A percentile compares a stretch with the other conserved stretches of the same genome.
phyloP scores from a whole-genome alignment of 2,888 invertebrate species.

The Eugnorisma glareosa region DNA sequence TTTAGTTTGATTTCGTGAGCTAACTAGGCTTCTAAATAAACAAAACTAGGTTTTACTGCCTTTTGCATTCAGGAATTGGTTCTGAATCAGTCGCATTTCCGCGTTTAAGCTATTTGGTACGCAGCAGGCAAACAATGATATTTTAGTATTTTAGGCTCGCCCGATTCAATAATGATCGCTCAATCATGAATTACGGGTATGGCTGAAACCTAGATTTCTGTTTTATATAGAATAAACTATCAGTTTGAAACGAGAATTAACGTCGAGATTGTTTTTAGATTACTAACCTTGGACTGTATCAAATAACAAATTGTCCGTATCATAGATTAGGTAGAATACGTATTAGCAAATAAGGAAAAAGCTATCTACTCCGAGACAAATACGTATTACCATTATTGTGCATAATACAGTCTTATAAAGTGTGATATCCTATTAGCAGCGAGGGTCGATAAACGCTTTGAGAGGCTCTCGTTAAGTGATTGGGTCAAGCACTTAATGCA shows the following conservation, averaged over 20 bases:
- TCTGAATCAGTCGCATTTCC: not conserved
- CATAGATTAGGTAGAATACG: too few species aligned
- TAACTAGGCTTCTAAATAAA: not conserved
- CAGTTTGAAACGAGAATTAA: not conserved
- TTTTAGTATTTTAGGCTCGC: conserved; percentile 7
- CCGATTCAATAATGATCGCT: not conserved
- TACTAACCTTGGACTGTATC: not conserved
- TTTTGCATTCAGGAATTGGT: not conserved
- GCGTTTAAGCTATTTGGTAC: not conserved
- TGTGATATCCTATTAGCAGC: conserved; percentile 39
- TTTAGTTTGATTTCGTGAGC: not conserved
- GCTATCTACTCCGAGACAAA: not conserved
- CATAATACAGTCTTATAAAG: conserved; percentile 32
- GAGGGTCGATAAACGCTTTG: conserved; percentile 51
- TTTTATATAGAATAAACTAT: not conserved
- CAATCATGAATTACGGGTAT: not conserved
- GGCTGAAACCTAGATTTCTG: not conserved
- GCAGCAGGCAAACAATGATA: not conserved
- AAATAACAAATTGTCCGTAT: not conserved
- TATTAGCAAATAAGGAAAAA: not conserved
- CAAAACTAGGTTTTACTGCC: not conserved
- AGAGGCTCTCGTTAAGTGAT: conserved; percentile 56
- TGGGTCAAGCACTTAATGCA: conserved; percentile 59
- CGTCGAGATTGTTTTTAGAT: not conserved
- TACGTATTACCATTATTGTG: conserved; percentile 12